phyloP scores from a whole-genome alignment of 2,888 invertebrate species.

The Quadroppia sp. region DNA sequence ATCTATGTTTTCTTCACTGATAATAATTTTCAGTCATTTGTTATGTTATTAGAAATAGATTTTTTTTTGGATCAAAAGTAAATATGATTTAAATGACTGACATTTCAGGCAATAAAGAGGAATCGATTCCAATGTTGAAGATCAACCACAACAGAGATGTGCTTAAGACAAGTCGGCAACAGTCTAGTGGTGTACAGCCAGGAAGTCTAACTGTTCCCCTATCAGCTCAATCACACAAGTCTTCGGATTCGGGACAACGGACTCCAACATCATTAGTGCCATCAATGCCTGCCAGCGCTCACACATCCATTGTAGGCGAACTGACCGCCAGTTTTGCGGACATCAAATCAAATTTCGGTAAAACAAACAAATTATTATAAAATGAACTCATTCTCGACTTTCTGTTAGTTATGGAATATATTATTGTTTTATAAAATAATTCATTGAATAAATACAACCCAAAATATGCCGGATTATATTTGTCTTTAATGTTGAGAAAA shows the following conservation, averaged over 20 bases:
- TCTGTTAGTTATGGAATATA: too few relatives aligned
- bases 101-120: slow-evolving; percentile 13
- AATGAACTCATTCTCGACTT: too few relatives aligned
- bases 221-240: slow-evolving; percentile 31
- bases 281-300: slow-evolving; percentile 25
- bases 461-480: neutral
- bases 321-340: neutral
- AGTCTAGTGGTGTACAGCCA: slow-evolving; percentile 22
- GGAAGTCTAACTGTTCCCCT: neutral
- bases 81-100: neutral
- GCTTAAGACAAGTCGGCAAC: neutral
- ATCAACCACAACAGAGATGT: slow-evolving; percentile 15
- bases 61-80: neutral
- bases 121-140: slow-evolving; percentile 8
- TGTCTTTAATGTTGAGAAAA: neutral
- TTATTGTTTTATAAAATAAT: too few relatives aligned
- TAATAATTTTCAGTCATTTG: too few relatives aligned
- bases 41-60: too few relatives aligned
- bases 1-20: too few relatives aligned
- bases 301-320: slow-evolving; percentile 19
- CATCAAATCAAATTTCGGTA: slow-evolving; percentile 10
- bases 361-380: too few relatives aligned
- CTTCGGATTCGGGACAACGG: neutral
- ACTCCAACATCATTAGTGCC: slow-evolving; percentile 13
- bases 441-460: too few relatives aligned